phyloP scores from a whole-genome alignment of 2,797 vertebrate genomes.

The Sebastes taczanowskii region DNA sequence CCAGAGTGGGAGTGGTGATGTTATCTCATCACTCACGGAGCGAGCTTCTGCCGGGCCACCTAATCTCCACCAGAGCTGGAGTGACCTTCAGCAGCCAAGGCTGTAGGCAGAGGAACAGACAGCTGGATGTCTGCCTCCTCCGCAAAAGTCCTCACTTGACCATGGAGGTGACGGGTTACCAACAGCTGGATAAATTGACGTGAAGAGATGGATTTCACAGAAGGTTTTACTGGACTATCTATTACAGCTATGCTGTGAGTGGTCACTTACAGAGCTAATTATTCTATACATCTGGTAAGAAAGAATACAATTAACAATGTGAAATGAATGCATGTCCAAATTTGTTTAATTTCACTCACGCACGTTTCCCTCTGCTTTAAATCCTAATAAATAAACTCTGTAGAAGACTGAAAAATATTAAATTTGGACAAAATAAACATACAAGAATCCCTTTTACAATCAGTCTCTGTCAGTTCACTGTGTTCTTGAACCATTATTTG shows the following conservation, averaged over 20 bases:
- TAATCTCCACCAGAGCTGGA: constrained; percentile 39
- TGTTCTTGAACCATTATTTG: not conserved
- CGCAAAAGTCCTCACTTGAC: constrained; percentile 45
- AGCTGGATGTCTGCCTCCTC: constrained; percentile 56
- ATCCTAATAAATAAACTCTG: not conserved
- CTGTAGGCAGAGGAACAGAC: constrained; percentile 21
- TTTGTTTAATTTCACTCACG: not conserved
- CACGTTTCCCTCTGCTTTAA: not conserved
- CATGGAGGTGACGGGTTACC: constrained; percentile 48
- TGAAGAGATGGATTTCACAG: constrained; percentile 33
- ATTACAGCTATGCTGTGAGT: not conserved
- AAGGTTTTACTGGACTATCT: constrained; percentile 16
- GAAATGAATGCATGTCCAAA: not conserved
- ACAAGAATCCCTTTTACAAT: not conserved
- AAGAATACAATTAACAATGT: not conserved
- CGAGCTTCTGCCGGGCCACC: constrained; percentile 20
- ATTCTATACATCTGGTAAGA: not conserved
- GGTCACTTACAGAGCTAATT: not conserved
- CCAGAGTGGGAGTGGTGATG: constrained; percentile 8
- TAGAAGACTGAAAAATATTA: not conserved
- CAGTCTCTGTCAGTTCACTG: not conserved
- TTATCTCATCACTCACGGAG: constrained; percentile 59
- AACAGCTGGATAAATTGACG: constrained; percentile 26
- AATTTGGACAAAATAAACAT: not conserved
- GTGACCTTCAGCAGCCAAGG: constrained; percentile 54